Evolutionary conservation across 2,113 vertebrate genomes (phyloP), one percentile per base, ranked within the genome.

Genomic region (Clupea harengus): DNA sequence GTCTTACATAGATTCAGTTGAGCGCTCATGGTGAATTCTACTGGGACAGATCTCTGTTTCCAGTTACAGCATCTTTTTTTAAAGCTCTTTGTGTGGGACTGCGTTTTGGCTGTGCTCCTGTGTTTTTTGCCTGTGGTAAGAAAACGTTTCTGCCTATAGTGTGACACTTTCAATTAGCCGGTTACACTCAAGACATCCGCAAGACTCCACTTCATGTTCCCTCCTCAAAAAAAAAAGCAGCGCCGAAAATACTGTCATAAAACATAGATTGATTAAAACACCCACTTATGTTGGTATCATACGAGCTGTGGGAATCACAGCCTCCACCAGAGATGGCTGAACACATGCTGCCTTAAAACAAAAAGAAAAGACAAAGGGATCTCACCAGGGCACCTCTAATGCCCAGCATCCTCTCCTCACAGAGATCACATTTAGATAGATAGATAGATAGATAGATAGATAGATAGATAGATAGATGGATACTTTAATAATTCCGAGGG

Each of bases 41-140:
- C 5, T 78, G 45, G 22, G 45, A 49, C 54, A 46, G 81, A 82
- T 85, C 57, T 86, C 85, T 82, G 85, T 86, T 86, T 86, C 67
- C 28, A 82, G 85, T 86, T 86, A 86, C 9, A 45, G 54, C 45
- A 60, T 67, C 57, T 80, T 67, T 84, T 83, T 83, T 10, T 47
- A 10, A 54, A 78, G 78, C 67, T 85, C 82, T 49, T 80, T 83
- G 87, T 82, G 84, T 85, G 91, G 88, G 87, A 89, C 85, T 93
- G 91, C 90, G 90, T 89, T 82, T 82, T 81, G 83, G 78, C 82
- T 45, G 52, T 22, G 39, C 44, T 82, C 44, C 78, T 80, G 46
- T n/a, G 44, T 84, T 87, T 25, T 64, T 60, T 84, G 25, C 5
- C 52, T 67, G 22, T 45, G 54, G 83, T 75, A 47, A 85, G 46